Evolutionary conservation across 2,888 invertebrate species (phyloP).

Genomic region (Philereme transversata): DNA sequence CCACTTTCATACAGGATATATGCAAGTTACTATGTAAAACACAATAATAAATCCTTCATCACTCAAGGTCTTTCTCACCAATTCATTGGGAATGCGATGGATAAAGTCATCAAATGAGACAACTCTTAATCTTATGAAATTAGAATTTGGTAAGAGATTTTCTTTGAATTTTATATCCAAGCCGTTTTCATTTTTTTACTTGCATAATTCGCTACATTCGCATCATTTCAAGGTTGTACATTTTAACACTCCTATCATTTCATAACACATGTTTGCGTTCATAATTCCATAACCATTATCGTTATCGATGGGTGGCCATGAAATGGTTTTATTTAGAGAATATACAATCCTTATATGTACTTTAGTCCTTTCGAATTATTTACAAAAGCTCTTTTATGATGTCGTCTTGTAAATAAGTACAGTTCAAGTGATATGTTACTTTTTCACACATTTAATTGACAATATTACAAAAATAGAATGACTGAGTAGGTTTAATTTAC

Average conservation of each 20-base stretch:
- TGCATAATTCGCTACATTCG: not conserved
- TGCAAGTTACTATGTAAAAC: constrained; percentile 37
- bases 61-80: not conserved
- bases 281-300: not conserved
- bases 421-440: constrained; percentile 57
- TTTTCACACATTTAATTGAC: constrained; percentile 57
- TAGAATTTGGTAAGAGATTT: too few species aligned
- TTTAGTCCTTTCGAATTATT: constrained; percentile 39
- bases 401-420: constrained; percentile 26
- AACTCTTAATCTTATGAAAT: too few species aligned
- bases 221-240: constrained; percentile 12
- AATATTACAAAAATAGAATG: constrained; percentile 58
- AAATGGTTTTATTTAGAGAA: too few species aligned
- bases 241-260: constrained; percentile 9
- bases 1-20: constrained; percentile 52
- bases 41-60: not conserved
- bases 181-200: not conserved
- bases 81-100: not conserved
- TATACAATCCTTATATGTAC: constrained; percentile 1
- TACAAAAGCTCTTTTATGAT: constrained; percentile 50
- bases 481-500: constrained; percentile 34
- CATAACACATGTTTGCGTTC: constrained; percentile 4
- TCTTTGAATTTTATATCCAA: too few species aligned
- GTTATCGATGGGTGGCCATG: not conserved
- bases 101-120: too few species aligned